Evolutionary conservation across 2,888 invertebrate species (phyloP).

Genomic region (Eulithis testata): DNA sequence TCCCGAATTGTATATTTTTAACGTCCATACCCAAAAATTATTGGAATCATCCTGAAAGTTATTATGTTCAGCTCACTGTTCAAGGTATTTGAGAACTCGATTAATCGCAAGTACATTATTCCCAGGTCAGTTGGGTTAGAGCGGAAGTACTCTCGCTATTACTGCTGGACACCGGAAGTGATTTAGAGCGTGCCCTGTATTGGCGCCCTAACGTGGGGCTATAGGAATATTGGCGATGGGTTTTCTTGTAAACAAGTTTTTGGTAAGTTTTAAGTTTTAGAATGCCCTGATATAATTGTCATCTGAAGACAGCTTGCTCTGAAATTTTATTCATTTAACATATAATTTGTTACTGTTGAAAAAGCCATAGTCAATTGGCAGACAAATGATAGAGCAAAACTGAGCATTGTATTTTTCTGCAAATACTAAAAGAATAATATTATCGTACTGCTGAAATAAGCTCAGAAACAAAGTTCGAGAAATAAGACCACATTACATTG

Average conservation of each 20-base stretch:
- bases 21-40: background rate
- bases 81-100: conserved; percentile 43
- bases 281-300: too few species aligned
- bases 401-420: background rate
- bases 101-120: conserved; percentile 55
- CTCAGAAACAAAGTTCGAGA: conserved; percentile 7
- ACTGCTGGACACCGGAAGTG: conserved; percentile 60
- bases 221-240: background rate
- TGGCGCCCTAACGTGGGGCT: conserved; percentile 21
- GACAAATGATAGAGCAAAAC: too few species aligned
- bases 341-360: too few species aligned
- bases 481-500: conserved; percentile 3
- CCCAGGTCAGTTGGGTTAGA: conserved; percentile 43
- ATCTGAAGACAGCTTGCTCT: too few species aligned
- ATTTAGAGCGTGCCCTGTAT: conserved; percentile 51
- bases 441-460: background rate
- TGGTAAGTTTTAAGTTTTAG: too few species aligned
- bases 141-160: conserved; percentile 54
- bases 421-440: background rate
- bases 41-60: conserved; percentile 4
- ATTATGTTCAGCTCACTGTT: conserved; percentile 7
- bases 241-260: too few species aligned
- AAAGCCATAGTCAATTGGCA: too few species aligned
- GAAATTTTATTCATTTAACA: too few species aligned
- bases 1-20: background rate